phyloP scores from a whole-genome alignment of 2,888 invertebrate species.

The Melipona bicolor region DNA sequence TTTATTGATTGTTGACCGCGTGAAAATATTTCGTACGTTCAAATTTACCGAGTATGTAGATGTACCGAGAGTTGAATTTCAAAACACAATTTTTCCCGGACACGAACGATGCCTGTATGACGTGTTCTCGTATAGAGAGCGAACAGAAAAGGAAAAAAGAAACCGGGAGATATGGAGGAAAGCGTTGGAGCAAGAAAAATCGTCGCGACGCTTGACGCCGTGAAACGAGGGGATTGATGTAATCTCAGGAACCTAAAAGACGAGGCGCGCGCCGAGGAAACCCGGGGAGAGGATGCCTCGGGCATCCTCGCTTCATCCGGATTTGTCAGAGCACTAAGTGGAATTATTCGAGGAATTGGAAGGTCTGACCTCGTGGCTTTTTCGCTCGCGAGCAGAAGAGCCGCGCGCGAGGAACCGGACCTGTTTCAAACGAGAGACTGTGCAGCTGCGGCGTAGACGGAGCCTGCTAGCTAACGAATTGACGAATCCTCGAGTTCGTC shows the following conservation, averaged over 20 bases:
- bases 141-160: not conserved
- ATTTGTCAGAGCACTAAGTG: constrained; percentile 70
- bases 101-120: no score
- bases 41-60: constrained; percentile 1
- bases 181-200: constrained; percentile 20
- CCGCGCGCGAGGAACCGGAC: constrained; percentile 35
- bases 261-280: constrained; percentile 42
- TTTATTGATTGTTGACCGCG: constrained; percentile 28
- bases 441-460: constrained; percentile 29
- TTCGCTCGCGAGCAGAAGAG: constrained; percentile 23
- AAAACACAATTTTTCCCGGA: no score
- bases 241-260: constrained; percentile 68
- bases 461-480: constrained; percentile 65
- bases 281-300: constrained; percentile 16
- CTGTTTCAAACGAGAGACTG: constrained; percentile 39
- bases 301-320: constrained; percentile 52
- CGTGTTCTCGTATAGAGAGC: no score
- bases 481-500: constrained; percentile 60
- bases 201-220: constrained; percentile 48
- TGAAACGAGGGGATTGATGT: constrained; percentile 69
- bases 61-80: not conserved
- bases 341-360: constrained; percentile 79
- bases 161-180: not conserved
- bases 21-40: constrained; percentile 26
- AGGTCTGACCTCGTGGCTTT: constrained; percentile 52